A percentile compares a stretch with the other conserved stretches of the same genome.
These are phyloP conservation scores for Channa argus DNA, from an alignment of 2,113 vertebrate genomes.

Conservation along the genomic window DNA sequence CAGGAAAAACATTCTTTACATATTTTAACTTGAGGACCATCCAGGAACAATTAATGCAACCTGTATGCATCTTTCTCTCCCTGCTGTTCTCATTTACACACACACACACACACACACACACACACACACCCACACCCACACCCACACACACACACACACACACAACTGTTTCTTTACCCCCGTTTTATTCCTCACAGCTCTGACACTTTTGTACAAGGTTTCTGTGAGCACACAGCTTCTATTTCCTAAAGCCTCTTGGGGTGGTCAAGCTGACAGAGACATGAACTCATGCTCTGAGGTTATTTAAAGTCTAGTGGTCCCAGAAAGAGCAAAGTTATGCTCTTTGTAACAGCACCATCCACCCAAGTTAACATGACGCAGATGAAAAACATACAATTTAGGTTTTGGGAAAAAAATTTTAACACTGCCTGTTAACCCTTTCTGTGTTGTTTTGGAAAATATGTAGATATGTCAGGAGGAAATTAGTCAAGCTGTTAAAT, in stretches of 20 bases:
- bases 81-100: not conserved
- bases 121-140: too few relatives aligned
- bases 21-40: not conserved
- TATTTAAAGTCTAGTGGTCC: slow-evolving; percentile 48
- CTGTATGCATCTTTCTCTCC: not conserved
- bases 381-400: slow-evolving; percentile 22
- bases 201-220: not conserved
- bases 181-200: not conserved
- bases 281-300: slow-evolving; percentile 36
- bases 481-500: slow-evolving; percentile 19
- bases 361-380: slow-evolving; percentile 26
- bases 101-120: too few relatives aligned
- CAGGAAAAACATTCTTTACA: not conserved
- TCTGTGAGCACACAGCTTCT: slow-evolving; percentile 19
- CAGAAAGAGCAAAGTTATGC: slow-evolving; percentile 14
- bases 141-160: too few relatives aligned
- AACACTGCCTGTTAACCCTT: slow-evolving; percentile 4
- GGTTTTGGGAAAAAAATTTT: not conserved
- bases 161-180: too few relatives aligned
- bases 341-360: slow-evolving; percentile 22
- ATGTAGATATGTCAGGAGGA: not conserved
- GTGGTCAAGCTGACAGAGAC: slow-evolving; percentile 37
- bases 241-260: slow-evolving; percentile 17
- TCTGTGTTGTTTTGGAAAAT: not conserved
- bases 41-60: not conserved